A percentile compares a stretch with the other conserved stretches of the same genome.
These are phyloP conservation scores for Lophochroa leadbeateri DNA, from an alignment of 2,113 vertebrate genomes.

Conservation along the genomic window DNA sequence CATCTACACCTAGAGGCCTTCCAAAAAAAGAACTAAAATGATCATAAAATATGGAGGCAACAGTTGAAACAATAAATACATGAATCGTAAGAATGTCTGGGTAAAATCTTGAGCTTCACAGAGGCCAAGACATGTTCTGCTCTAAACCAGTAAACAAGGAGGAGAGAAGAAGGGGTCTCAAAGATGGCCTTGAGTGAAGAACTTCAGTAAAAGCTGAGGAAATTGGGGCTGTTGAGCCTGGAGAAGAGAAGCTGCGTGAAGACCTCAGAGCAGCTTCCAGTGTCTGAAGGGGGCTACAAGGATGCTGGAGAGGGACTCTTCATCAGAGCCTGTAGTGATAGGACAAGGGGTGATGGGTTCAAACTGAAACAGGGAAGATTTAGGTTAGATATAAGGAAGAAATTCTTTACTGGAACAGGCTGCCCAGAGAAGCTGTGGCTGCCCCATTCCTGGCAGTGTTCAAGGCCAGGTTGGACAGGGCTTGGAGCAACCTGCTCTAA, in stretches of 20 bases:
- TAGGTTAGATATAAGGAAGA: background rate
- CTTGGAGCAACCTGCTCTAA: background rate
- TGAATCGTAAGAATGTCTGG: background rate
- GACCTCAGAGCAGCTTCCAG: background rate
- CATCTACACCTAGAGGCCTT: background rate
- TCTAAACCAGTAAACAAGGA: background rate
- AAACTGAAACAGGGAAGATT: background rate
- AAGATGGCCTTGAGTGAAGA: background rate
- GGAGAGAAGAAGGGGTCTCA: background rate
- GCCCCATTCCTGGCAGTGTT: background rate
- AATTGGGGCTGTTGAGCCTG: background rate
- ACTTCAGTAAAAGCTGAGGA: background rate
- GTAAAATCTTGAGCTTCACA: background rate
- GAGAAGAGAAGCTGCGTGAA: background rate
- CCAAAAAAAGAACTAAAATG: background rate
- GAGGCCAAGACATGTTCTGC: background rate
- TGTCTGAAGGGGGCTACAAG: background rate
- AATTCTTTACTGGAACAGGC: background rate
- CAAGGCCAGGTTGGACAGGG: background rate
- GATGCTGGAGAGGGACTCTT: background rate
- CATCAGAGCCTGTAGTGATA: background rate
- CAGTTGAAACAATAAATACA: background rate
- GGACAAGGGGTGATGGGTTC: background rate
- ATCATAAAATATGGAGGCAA: background rate
- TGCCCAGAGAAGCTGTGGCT: background rate